A percentile compares a stretch with the other conserved stretches of the same genome.
Conservation (phyloP, 2,888 invertebrate genomes). For the Adelognathus sp. region DNA sequence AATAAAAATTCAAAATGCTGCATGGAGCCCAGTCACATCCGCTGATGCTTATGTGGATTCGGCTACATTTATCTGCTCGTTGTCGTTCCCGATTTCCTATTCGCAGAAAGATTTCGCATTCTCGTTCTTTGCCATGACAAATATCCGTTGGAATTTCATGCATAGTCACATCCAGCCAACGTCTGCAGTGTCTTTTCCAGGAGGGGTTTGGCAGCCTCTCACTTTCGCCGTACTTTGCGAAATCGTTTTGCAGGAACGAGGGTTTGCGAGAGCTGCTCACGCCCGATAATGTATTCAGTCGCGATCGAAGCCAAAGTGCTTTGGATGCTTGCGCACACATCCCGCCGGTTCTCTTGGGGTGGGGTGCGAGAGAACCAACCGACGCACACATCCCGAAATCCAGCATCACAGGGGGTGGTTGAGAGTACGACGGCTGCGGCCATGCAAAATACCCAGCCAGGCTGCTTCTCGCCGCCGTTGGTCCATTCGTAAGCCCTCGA, state of each 20-base stretch:
- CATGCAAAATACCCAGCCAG: slow-evolving; percentile 18
- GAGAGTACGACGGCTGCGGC: slow-evolving; percentile 38
- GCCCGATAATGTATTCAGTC: slow-evolving; percentile 47
- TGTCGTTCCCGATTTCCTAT: not conserved
- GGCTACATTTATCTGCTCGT: not conserved
- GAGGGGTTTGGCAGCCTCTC: slow-evolving; percentile 12
- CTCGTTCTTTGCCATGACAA: slow-evolving; percentile 4
- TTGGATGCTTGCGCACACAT: slow-evolving; percentile 26
- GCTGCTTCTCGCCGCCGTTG: not conserved
- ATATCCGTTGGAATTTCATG: slow-evolving; percentile 23
- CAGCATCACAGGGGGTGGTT: slow-evolving; percentile 13
- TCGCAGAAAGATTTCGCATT: not conserved
- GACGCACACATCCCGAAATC: slow-evolving; percentile 14
- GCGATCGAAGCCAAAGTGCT: slow-evolving; percentile 48
- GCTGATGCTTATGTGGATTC: too few species aligned
- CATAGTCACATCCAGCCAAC: not conserved
- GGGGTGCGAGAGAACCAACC: slow-evolving; percentile 16
- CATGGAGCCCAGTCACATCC: too few species aligned
- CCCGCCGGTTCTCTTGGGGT: not conserved
- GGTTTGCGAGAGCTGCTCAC: slow-evolving; percentile 16
- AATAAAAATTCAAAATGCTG: too few species aligned
- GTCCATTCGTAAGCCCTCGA: slow-evolving; percentile 8
- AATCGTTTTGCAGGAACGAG: slow-evolving; percentile 44
- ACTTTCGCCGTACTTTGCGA: slow-evolving; percentile 12
- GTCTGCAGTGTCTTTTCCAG: not conserved